Evolutionary conservation across 92 coral and sea anemone species (phyloP), one percentile per base, ranked within the genome.

Genomic region (Anthopleura xanthogrammica): DNA sequence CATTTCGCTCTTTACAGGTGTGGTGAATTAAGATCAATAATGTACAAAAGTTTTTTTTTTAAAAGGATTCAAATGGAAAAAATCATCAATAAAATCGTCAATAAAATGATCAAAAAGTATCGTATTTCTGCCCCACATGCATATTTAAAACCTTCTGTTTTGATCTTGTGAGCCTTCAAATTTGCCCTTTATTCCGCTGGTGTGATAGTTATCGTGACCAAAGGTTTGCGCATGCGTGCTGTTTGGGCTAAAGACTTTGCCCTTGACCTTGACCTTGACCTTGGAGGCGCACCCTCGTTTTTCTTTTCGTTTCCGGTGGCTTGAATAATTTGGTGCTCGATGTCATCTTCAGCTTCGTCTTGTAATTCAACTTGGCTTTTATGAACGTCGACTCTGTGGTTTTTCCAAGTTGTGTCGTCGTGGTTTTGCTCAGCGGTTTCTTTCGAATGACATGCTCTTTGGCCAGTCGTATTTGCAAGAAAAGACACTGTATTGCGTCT

Each of bases 171-270:
- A 9, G 50, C 7, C 5, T 46, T 46, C 5, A 46, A 46, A 46
- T 46, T 46, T 46, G 0, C 50, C 5, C 9, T 46, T 46, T 46
- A 20, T 3, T 52, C 74, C 40, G 86, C 66, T 14, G 86, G 86
- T 11, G 86, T 74, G 4, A 83, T 41, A 55, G 60, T 56, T 7
- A 83, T 83, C 20, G 52, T 74, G 5, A 83, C 86, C 52, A 40
- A 7, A 1, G 86, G 79, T 55, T 60, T 83, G 29, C 52, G 36
- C 41, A 46, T 23, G n/a, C 60, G 36, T 36, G 60, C 7, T 5
- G 29, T 77, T 16, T 24, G 43, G 16, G 22, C 16, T 24, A 68
- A 36, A 2, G 74, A 20, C 74, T 68, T 3, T 6, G 74, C 29
- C 36, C 46, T 29, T 68, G 14, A 68, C 43, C 41, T 68, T 0